Evolutionary conservation across 2,797 vertebrate species (phyloP).

Genomic region (Coracias cyanogaster): DNA sequence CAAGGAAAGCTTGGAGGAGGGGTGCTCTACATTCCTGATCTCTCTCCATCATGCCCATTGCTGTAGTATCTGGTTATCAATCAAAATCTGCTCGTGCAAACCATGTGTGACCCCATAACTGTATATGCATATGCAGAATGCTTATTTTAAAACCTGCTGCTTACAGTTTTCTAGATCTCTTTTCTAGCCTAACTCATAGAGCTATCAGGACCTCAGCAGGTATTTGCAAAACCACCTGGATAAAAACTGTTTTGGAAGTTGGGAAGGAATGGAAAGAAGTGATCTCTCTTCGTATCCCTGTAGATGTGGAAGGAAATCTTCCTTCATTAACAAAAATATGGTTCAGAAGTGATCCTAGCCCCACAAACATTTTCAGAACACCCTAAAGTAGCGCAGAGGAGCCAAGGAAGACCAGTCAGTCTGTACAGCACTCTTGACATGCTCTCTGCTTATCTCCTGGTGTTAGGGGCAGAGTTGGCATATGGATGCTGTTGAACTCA

Average conservation of each 20-base stretch:
- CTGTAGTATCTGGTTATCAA: not conserved
- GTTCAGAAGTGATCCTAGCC: not conserved
- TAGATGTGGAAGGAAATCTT: conserved; percentile 7
- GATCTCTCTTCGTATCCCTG: fast-evolving
- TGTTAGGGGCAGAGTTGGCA: not conserved
- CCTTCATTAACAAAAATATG: not conserved
- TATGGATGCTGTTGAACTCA: not conserved
- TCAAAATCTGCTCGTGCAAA: not conserved
- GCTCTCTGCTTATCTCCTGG: conserved; percentile 13
- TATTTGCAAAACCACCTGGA: not conserved
- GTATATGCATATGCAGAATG: not conserved
- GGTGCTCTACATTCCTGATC: not conserved
- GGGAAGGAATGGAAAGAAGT: conserved; percentile 52
- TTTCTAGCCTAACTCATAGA: not conserved
- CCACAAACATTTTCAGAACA: not conserved
- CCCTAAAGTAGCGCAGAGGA: not conserved
- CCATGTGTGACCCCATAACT: not conserved
- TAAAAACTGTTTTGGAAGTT: conserved; percentile 47
- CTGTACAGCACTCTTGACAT: not conserved
- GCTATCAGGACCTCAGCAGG: not conserved
- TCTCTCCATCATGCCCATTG: not conserved
- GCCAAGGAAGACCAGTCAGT: not conserved
- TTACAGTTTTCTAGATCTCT: not conserved
- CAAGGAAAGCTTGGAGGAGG: not conserved
- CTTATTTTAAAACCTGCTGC: not conserved